These are phyloP conservation scores for Amorpha juglandis DNA, from an alignment of 2,888 invertebrate species.

Conservation along the genomic window DNA sequence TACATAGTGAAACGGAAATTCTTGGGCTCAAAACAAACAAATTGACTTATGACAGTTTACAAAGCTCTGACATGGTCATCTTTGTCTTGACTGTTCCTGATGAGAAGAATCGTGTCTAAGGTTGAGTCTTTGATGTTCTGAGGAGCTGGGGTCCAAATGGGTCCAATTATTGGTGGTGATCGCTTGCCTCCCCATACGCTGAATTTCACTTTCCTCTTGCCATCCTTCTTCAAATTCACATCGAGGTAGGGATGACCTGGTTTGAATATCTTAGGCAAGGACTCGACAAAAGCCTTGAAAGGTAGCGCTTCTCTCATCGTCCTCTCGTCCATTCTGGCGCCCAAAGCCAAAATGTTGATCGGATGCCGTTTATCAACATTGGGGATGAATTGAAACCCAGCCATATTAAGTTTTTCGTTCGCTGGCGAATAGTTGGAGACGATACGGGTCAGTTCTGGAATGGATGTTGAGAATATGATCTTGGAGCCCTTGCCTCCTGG, in stretches of 20 bases:
- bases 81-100: conserved; percentile 56
- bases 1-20: conserved; percentile 35
- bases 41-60: conserved; percentile 46
- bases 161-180: conserved; percentile 77
- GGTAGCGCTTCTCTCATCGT: conserved; percentile 63
- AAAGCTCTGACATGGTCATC: conserved; percentile 44
- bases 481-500: conserved; percentile 64
- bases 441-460: conserved; percentile 69
- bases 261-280: conserved; percentile 63
- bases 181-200: conserved; percentile 80
- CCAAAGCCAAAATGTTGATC: conserved; percentile 64
- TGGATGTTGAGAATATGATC: conserved; percentile 65
- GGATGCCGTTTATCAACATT: conserved; percentile 66
- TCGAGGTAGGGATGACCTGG: conserved; percentile 72
- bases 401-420: conserved; percentile 53
- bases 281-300: conserved; percentile 62
- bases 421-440: conserved; percentile 64
- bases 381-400: conserved; percentile 66
- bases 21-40: conserved; percentile 43
- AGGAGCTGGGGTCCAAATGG: conserved; percentile 72
- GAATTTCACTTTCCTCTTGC: conserved; percentile 77
- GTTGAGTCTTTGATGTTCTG: conserved; percentile 61
- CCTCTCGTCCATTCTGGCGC: conserved; percentile 56
- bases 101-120: conserved; percentile 63
- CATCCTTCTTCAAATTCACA: conserved; percentile 72